Evolutionary conservation across 1,140 invertebrate species (phyloP).

Genomic region (Leptinotarsa lineolata): DNA sequence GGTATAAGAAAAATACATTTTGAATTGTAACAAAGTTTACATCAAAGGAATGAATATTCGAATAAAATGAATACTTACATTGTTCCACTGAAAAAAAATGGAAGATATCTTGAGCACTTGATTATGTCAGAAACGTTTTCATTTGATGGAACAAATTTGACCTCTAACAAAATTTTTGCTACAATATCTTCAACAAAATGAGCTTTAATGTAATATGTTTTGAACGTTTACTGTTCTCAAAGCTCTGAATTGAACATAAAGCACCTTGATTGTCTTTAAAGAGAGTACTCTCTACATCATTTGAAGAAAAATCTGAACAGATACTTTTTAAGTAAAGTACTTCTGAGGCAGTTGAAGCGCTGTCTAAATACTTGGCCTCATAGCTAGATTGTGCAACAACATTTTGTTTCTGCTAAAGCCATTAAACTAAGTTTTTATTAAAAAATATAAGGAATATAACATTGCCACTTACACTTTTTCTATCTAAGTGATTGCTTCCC

Average conservation of each 20-base stretch:
- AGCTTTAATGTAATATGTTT: not conserved
- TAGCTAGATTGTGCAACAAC: not conserved
- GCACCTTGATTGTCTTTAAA: constrained; percentile 40
- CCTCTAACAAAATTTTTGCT: not conserved
- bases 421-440: not conserved
- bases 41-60: too few species aligned
- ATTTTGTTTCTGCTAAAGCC: not conserved
- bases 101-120: not conserved
- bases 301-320: constrained; percentile 10
- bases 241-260: constrained; percentile 2
- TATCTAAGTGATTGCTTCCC: not conserved
- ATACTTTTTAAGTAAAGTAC: not conserved
- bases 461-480: constrained; percentile 14
- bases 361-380: not conserved
- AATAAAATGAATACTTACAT: too few species aligned
- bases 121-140: constrained; percentile 11
- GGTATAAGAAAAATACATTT: too few species aligned
- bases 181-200: not conserved
- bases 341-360: not conserved
- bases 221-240: not conserved
- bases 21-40: too few species aligned
- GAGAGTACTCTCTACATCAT: constrained; percentile 37
- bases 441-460: not conserved
- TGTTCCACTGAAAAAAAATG: too few species aligned
- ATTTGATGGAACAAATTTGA: not conserved